Conservation (phyloP, 2,797 vertebrate genomes). For the Pangasius larnaudii region DNA sequence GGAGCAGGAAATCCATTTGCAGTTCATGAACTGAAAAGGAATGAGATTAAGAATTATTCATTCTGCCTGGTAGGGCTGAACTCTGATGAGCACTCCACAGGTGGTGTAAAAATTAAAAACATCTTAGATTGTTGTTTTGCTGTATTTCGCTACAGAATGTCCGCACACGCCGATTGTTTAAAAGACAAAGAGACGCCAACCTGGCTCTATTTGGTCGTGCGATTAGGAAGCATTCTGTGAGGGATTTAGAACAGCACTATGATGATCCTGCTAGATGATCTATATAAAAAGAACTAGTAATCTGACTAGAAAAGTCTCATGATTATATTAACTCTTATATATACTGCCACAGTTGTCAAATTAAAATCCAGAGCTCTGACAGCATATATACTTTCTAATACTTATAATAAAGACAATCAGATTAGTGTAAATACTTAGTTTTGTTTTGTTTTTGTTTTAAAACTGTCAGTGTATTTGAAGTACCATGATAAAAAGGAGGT, state of each 20-base stretch:
- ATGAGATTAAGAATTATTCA: neutral
- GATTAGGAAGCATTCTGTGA: neutral
- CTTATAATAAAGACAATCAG: neutral
- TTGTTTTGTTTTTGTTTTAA: neutral
- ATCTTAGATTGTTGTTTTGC: neutral
- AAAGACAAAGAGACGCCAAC: neutral
- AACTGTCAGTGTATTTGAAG: neutral
- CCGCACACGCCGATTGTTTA: neutral
- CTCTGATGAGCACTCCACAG: neutral
- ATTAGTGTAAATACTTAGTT: neutral
- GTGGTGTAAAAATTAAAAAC: neutral
- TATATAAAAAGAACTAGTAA: neutral
- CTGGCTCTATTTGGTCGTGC: neutral
- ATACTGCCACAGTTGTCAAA: neutral
- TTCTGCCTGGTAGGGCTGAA: neutral
- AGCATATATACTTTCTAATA: neutral
- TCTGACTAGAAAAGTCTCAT: neutral
- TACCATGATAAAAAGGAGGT: neutral
- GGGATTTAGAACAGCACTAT: neutral
- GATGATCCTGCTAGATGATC: neutral
- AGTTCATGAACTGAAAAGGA: neutral
- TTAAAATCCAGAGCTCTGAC: neutral
- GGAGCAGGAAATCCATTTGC: neutral
- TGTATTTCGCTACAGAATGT: neutral
- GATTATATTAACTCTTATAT: neutral